phyloP scores from a whole-genome alignment of 2,113 vertebrate species.

The Charadrius vociferus region DNA sequence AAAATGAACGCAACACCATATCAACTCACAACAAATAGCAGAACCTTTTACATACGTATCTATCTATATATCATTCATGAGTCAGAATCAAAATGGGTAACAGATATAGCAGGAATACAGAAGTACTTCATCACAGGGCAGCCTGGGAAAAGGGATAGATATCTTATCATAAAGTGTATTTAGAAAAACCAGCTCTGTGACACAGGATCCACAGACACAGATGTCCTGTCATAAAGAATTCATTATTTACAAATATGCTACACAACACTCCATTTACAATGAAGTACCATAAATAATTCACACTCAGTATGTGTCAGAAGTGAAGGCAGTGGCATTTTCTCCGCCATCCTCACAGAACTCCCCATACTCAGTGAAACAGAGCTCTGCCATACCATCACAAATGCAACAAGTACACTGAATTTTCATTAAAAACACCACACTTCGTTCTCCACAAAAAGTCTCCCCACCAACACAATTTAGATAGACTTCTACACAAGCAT shows the following conservation, averaged over 20 bases:
- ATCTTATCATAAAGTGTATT: not conserved
- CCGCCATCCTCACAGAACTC: rapidly evolving
- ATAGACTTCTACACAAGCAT: not conserved
- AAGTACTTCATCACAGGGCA: not conserved
- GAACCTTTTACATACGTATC: not conserved
- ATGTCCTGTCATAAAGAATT: conserved; percentile 40
- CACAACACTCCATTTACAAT: conserved; percentile 14
- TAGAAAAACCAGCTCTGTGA: conserved; percentile 1
- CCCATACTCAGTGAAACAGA: not conserved
- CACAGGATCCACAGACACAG: not conserved
- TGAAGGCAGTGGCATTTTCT: not conserved
- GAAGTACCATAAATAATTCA: conserved; percentile 42
- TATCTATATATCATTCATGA: not conserved
- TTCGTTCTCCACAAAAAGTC: not conserved
- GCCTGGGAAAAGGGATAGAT: not conserved
- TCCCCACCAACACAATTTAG: not conserved
- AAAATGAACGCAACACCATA: not conserved
- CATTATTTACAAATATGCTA: conserved; percentile 44
- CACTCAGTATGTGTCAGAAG: not conserved
- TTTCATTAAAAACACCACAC: not conserved
- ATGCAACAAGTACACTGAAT: not conserved
- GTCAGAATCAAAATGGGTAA: not conserved
- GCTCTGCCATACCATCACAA: not conserved
- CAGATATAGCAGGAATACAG: not conserved
- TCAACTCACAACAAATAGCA: not conserved